These are phyloP conservation scores for Hipposideros larvatus DNA, from an alignment of 2,797 vertebrate genomes.

Conservation along the genomic window DNA sequence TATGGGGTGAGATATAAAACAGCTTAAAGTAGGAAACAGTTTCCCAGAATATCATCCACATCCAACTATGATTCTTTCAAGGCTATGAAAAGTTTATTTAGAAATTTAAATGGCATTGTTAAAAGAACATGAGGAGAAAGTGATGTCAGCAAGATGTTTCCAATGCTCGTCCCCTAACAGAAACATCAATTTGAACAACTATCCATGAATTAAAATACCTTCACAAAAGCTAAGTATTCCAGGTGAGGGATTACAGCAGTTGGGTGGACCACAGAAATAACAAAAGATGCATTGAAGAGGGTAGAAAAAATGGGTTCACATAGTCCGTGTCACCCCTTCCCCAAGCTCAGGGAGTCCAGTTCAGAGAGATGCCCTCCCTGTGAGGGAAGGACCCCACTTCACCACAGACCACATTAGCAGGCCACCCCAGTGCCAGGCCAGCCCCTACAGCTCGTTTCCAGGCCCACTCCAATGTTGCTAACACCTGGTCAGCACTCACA, in stretches of 20 bases:
- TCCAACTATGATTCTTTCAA: neutral
- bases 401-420: neutral
- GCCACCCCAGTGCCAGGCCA: neutral
- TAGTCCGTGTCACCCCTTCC: neutral
- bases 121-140: neutral
- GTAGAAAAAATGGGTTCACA: neutral
- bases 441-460: neutral
- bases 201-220: neutral
- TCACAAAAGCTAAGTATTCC: neutral
- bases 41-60: neutral
- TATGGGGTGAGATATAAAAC: neutral
- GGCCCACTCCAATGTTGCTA: neutral
- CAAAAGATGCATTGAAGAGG: neutral
- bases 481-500: neutral
- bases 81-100: neutral
- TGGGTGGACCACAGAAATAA: neutral
- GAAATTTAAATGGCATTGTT: neutral
- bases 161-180: neutral
- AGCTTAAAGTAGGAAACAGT: neutral
- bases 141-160: neutral
- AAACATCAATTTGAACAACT: neutral
- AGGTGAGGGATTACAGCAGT: neutral
- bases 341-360: neutral
- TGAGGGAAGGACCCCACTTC: neutral
- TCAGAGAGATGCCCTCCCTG: neutral